phyloP scores from a whole-genome alignment of 1,140 invertebrate genomes.

The Papilio aristodemus region DNA sequence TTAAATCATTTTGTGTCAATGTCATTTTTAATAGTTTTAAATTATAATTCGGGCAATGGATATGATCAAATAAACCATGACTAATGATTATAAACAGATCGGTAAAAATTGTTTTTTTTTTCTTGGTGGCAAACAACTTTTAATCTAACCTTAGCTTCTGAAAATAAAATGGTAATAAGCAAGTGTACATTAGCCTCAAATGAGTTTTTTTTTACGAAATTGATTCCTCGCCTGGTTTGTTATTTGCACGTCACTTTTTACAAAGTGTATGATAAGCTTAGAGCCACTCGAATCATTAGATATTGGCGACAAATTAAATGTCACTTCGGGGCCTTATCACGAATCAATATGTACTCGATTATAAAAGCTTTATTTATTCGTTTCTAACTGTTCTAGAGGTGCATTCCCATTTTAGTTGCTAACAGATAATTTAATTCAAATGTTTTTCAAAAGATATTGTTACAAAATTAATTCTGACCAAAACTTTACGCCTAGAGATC shows the following conservation, averaged over 20 bases:
- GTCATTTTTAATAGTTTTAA: constrained; percentile 25
- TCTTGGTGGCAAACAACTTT: too few relatives aligned
- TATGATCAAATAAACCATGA: not conserved
- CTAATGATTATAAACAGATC: not conserved
- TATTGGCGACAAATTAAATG: constrained; percentile 25
- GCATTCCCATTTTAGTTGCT: not conserved
- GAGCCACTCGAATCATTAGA: not conserved
- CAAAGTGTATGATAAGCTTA: not conserved
- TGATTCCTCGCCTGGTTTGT: too few relatives aligned
- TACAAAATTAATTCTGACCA: not conserved
- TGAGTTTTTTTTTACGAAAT: too few relatives aligned
- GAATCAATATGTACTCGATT: constrained; percentile 8
- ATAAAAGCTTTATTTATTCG: not conserved
- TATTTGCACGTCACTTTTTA: too few relatives aligned
- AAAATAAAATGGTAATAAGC: too few relatives aligned
- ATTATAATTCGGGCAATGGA: not conserved
- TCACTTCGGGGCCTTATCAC: constrained; percentile 15
- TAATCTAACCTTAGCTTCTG: too few relatives aligned
- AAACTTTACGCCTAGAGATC: not conserved
- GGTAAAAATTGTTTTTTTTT: too few relatives aligned
- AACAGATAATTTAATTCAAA: not conserved
- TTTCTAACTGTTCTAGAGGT: not conserved
- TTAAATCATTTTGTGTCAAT: constrained; percentile 19
- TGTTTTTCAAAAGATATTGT: not conserved
- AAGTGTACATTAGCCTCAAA: too few relatives aligned